These are phyloP conservation scores for Enteromius unitaeniatus DNA, from an alignment of 2,797 vertebrate species.

Conservation along the genomic window DNA sequence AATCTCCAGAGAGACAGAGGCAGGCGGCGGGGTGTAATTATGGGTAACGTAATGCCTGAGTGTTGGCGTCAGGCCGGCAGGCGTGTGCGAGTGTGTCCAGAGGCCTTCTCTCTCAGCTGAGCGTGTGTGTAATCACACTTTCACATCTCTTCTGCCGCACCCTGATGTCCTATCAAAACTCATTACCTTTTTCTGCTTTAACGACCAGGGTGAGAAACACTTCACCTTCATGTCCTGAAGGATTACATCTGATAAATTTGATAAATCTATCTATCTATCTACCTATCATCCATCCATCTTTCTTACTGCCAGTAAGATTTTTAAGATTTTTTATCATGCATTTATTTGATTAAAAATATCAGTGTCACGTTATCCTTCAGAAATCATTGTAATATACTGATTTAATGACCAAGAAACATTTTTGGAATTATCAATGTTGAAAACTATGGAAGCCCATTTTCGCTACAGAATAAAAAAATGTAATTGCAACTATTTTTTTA, in stretches of 20 bases:
- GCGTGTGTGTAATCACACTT: conserved; percentile 61
- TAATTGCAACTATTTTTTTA: too few species aligned
- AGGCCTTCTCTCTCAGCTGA: conserved; percentile 59
- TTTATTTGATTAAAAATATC: background rate
- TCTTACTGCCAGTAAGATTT: too few species aligned
- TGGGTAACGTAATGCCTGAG: conserved; percentile 67
- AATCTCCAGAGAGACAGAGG: background rate
- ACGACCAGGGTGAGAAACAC: background rate
- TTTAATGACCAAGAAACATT: background rate
- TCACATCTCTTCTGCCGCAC: conserved; percentile 66
- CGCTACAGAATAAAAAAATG: background rate
- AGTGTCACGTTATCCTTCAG: background rate
- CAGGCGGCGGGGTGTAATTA: conserved; percentile 58
- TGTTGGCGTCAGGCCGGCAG: conserved; percentile 49
- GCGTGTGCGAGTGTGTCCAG: conserved; percentile 43
- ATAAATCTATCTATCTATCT: too few species aligned
- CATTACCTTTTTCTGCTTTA: conserved; percentile 52
- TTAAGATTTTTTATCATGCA: too few species aligned
- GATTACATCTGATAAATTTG: background rate
- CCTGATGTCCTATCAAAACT: conserved; percentile 50
- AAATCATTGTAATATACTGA: background rate
- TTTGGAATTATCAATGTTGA: background rate
- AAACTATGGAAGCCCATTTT: background rate
- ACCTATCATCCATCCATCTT: background rate
- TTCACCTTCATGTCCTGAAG: background rate